Conservation (phyloP, 2,888 invertebrate species). For the Dascillus cervinus region DNA sequence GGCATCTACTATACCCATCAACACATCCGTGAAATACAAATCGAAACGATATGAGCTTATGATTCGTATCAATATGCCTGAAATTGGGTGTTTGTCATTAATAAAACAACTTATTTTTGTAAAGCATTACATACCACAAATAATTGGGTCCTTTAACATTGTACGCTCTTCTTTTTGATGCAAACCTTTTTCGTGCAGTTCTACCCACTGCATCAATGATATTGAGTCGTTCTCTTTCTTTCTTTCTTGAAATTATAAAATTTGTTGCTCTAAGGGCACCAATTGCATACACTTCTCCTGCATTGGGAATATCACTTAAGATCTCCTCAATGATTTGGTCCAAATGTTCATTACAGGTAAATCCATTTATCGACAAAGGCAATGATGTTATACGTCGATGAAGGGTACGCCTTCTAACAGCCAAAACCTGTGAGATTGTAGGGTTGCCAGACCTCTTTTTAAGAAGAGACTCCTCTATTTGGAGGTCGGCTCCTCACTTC, state of each 20-base stretch:
- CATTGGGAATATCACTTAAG: slow-evolving; percentile 6
- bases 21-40: slow-evolving; percentile 8
- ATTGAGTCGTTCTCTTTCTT: slow-evolving; percentile 2
- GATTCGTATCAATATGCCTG: slow-evolving; percentile 9
- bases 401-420: too few relatives aligned
- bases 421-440: too few relatives aligned
- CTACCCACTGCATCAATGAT: slow-evolving; percentile 6
- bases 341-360: slow-evolving; percentile 7
- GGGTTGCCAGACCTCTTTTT: too few relatives aligned
- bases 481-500: too few relatives aligned
- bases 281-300: slow-evolving; percentile 8
- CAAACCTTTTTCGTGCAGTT: slow-evolving; percentile 1
- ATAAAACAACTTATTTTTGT: too few relatives aligned
- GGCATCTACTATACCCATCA: slow-evolving; percentile 6
- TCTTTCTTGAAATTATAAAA: slow-evolving; percentile 3
- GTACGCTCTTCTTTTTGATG: slow-evolving; percentile 8
- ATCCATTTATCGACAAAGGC: too few relatives aligned
- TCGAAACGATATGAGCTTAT: slow-evolving; percentile 7
- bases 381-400: too few relatives aligned
- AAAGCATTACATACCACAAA: slow-evolving; percentile 10
- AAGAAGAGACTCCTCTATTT: too few relatives aligned
- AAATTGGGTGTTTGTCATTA: too few relatives aligned
- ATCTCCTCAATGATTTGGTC: slow-evolving; percentile 4
- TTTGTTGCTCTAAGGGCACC: slow-evolving; percentile 4
- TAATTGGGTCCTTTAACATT: slow-evolving; percentile 9